Evolutionary conservation across 1,140 invertebrate genomes (phyloP), one percentile per base, ranked within the genome.

Genomic region (Tribolium madens): DNA sequence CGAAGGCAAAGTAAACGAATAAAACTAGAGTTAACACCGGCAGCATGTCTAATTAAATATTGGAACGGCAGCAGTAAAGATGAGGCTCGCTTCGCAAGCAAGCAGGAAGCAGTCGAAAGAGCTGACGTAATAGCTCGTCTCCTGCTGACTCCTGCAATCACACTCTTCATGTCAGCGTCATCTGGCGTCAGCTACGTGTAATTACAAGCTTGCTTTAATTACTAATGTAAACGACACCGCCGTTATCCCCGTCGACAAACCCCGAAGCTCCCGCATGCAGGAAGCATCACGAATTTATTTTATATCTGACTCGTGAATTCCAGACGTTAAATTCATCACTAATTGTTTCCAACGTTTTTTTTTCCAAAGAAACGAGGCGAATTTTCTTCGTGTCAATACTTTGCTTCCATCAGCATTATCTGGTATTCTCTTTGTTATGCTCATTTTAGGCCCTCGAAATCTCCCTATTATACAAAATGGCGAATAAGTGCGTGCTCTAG

Each of bases 211-310:
- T 46, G 52, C 52, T 73, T 68, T 77, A 77, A 77, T 77, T 77
- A 77, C 76, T 78, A 71, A 83, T 77, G 68, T 84, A 78, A 31
- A 87, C 81, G 60, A 83, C 78, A 50, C 78, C 78, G 57, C 48
- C 69, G 36, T 64, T 57, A 48, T 31, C 18, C 31, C 26, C 36
- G 36, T 17, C 73, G 12, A 64, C 50, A 57, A 53, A 48, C 17
- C 42, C 53, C 33, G 48, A 46, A 71, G 52, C 33, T 74, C 26
- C 71, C 69, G 69, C 42, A 73, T 52, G 50, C 18, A 57, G 26
- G 7, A 74, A 18, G 18, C 33, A 15, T 74, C 26, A n/a, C 14
- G 13, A 53, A 53, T 50, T 53, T 53, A 74, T 74, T 57, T 57
- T 17, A 36, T 57, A 36, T 74, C 12, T 36, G 26, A 5, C 26